Base-by-base conservation (phyloP, 1,140 invertebrate genomes). In the Alviniconcha marisindica region DNA sequence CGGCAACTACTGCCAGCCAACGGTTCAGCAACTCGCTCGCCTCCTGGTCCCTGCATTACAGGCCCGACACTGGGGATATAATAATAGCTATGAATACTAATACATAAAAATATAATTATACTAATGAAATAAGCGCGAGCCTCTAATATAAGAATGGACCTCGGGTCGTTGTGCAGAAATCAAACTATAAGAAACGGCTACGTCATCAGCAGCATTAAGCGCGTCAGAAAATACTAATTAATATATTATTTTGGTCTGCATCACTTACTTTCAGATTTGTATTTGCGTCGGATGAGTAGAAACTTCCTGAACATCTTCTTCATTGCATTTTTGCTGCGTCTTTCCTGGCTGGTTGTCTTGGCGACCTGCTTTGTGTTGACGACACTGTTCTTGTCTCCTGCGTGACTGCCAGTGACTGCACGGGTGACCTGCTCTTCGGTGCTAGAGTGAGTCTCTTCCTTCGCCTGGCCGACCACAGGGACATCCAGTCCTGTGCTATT, bases 301-400 rank as follows among this genome's bases (percentile, higher is more conserved):
- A 80, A 80, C 78, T 80, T 80, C 40, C 78, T 14, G 78, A 66
- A 66, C 31, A 80, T 36, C 14, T 36, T 63, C 44, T 80, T 63
- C 36, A 80, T 66, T 2, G 60, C 38, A 15, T n/a, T 40, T 38
- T 44, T 56, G 56, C 69, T 44, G 15, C 78, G 21, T 40, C 31
- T 80, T 38, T 33, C 78, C 14, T 33, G 78, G 1, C 44, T 28
- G 18, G 31, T 15, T n/a, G 18, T 63, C 36, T 38, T 33, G 51
- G 21, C 51, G 3, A 14, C 0, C 12, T 60, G 63, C 7, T 31
- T 33, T 12, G 28, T 14, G 31, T 66, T 66, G 28, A 33, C n/a
- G 28, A 66, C 18, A 18, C 3, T 31, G 12, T 66, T 33, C 18
- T 66, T 66, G 63, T n/a, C n/a, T n/a, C n/a, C n/a, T n/a, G n/a